Percentiles rank a stretch among this genome's conserved stretches.
Conservation (phyloP, 2,797 vertebrate genomes). For the Phaenicophaeus curvirostris region DNA sequence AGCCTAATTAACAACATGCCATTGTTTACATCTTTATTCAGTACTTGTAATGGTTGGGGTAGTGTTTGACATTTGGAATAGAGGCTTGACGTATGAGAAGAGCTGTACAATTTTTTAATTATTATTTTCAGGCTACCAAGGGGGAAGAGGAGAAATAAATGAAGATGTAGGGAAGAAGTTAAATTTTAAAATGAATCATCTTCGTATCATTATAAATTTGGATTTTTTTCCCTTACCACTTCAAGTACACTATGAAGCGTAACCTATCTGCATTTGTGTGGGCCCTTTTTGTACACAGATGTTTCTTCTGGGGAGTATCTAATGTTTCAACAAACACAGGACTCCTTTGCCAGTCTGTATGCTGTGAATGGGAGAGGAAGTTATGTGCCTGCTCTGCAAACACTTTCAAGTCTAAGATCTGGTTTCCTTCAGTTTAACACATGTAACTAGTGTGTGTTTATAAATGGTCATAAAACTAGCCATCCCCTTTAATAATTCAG, state of each 20-base stretch:
- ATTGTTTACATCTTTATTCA: slow-evolving; percentile 28
- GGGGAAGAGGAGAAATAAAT: neutral
- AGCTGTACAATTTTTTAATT: neutral
- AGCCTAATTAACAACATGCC: slow-evolving; percentile 12
- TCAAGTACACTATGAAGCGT: neutral
- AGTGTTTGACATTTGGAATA: neutral
- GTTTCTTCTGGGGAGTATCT: neutral
- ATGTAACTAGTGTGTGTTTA: neutral
- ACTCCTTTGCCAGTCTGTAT: neutral
- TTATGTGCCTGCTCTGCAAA: neutral
- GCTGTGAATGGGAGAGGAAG: neutral
- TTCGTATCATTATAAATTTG: neutral
- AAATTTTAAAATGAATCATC: neutral
- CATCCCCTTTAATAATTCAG: neutral
- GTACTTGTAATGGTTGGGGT: neutral
- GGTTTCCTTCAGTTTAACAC: neutral
- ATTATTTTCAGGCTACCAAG: neutral
- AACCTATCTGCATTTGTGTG: neutral
- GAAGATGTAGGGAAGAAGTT: neutral
- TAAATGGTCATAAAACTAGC: neutral
- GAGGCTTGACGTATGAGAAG: neutral
- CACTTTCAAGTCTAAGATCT: neutral
- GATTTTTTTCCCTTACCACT: neutral
- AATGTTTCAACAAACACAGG: neutral
- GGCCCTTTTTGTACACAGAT: neutral